Conservation (phyloP, 2,888 invertebrate species). For the Lymantria dispar region DNA sequence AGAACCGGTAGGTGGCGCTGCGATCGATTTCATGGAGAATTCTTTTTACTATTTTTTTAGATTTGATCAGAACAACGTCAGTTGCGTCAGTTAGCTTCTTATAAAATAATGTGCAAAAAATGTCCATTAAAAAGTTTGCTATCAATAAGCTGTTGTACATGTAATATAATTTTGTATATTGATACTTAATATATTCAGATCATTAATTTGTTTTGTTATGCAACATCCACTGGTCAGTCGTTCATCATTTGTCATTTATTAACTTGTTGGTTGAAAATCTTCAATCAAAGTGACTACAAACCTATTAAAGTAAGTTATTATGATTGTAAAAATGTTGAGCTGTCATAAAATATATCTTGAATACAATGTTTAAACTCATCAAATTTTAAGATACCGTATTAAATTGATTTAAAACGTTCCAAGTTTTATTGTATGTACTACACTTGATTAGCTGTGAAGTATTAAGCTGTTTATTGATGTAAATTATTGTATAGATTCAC, state of each 20-base stretch:
- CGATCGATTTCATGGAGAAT: no score
- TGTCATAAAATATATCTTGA: constrained; percentile 36
- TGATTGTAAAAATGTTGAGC: constrained; percentile 42
- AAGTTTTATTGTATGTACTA: constrained; percentile 17
- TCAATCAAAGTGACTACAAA: constrained; percentile 41
- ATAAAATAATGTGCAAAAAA: no score
- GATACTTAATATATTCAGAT: no score
- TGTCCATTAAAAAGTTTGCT: no score
- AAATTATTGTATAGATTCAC: constrained; percentile 5
- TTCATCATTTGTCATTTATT: constrained; percentile 24
- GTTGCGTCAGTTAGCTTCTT: no score
- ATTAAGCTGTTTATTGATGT: constrained; percentile 16
- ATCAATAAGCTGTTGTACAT: no score
- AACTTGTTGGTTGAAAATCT: constrained; percentile 36
- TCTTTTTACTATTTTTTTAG: no score
- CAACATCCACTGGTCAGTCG: constrained; percentile 9
- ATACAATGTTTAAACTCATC: constrained; percentile 33
- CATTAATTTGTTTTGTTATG: no score
- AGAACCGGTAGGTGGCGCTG: no score
- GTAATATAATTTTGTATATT: no score
- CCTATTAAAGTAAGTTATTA: constrained; percentile 36
- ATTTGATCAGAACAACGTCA: no score
- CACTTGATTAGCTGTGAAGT: constrained; percentile 18
- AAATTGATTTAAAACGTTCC: constrained; percentile 17
- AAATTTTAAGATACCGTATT: constrained; percentile 29